Conservation (phyloP, 2,113 vertebrate genomes). For the Mus pahari region DNA sequence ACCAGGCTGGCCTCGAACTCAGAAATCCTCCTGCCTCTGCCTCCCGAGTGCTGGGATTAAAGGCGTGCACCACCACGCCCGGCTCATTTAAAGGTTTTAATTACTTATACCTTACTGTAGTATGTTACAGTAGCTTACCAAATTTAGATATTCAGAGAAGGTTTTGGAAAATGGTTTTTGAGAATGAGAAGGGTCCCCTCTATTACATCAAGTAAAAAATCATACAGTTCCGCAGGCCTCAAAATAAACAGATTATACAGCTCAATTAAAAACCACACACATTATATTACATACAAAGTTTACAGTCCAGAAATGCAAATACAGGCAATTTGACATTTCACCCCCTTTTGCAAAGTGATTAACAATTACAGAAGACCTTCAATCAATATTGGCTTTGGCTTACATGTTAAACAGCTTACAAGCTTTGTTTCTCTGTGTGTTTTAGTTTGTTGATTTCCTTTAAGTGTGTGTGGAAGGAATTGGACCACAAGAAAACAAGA, state of each 20-base stretch:
- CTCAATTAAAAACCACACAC: conserved; percentile 57
- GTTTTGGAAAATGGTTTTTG: conserved; percentile 32
- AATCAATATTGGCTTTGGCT: conserved; percentile 44
- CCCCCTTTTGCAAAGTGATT: conserved; percentile 17
- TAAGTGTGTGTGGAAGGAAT: background rate
- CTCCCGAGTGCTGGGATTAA: too few species aligned
- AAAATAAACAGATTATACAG: conserved; percentile 60
- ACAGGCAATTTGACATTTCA: conserved; percentile 40
- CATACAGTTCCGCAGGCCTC: conserved; percentile 64
- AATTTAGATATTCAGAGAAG: conserved; percentile 51
- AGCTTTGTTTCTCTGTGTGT: background rate
- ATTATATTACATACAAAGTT: conserved; percentile 57
- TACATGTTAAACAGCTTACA: conserved; percentile 50
- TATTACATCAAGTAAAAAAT: conserved; percentile 46
- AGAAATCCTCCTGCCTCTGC: too few species aligned
- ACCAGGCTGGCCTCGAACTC: too few species aligned
- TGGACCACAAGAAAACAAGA: background rate
- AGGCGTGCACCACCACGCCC: too few species aligned
- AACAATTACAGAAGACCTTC: background rate
- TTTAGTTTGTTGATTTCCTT: background rate
- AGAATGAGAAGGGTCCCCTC: conserved; percentile 58
- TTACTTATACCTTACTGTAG: conserved; percentile 16
- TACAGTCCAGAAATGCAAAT: conserved; percentile 40
- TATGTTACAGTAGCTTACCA: conserved; percentile 45
- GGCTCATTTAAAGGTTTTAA: background rate